Evolutionary conservation across 2,113 vertebrate genomes (phyloP).

Genomic region (Choloepus hoffmanni): DNA sequence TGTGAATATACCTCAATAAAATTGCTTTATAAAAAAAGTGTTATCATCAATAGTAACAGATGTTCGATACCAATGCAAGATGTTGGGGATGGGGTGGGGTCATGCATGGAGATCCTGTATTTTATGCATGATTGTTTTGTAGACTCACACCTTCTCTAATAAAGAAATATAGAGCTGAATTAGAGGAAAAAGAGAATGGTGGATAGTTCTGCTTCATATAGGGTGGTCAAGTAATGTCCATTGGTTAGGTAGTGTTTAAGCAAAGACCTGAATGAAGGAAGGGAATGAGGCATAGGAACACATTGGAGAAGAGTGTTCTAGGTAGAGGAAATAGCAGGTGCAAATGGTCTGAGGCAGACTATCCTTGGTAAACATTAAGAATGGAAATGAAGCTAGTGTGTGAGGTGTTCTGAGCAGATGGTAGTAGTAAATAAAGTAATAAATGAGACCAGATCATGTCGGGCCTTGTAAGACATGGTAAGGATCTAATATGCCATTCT

Average conservation of each 20-base stretch:
- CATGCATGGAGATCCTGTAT: no score
- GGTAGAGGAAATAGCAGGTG: not conserved
- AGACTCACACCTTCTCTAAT: not conserved
- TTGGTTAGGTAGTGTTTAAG: constrained; percentile 12
- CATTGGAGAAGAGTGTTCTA: not conserved
- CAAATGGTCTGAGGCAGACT: not conserved
- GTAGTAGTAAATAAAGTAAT: not conserved
- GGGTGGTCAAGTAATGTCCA: not conserved
- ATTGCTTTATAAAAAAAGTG: no score
- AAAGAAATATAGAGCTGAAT: not conserved
- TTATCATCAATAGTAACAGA: no score
- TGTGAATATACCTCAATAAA: no score
- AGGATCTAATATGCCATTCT: not conserved
- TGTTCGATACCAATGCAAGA: no score
- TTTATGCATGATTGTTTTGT: no score
- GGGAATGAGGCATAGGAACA: not conserved
- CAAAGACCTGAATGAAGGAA: not conserved
- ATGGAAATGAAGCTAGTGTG: not conserved
- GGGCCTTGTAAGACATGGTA: not conserved
- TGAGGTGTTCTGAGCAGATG: not conserved
- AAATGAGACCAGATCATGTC: not conserved
- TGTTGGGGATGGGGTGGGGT: no score
- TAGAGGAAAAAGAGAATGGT: not conserved
- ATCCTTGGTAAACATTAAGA: not conserved
- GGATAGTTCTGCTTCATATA: not conserved